Conservation (phyloP, 2,113 vertebrate genomes). For the Eulemur macaco region DNA sequence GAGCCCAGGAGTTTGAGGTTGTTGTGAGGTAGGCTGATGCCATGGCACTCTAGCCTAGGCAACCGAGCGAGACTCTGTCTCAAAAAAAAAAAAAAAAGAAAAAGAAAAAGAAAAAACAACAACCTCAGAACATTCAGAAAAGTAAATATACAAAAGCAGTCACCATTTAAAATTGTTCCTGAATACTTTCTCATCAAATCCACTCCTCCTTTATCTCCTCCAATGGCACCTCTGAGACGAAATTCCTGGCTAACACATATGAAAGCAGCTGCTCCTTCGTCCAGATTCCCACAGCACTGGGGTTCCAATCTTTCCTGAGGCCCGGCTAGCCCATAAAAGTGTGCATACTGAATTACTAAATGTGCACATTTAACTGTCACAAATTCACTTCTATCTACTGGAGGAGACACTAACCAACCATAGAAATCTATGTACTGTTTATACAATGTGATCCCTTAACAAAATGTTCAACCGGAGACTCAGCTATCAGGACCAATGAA, state of each 20-base stretch:
- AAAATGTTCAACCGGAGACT: not conserved
- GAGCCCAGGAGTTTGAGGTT: too few relatives aligned
- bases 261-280: not conserved
- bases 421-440: not conserved
- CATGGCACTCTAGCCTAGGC: too few relatives aligned
- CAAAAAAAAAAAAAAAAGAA: too few relatives aligned
- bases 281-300: not conserved
- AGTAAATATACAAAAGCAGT: not conserved
- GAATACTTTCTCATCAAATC: not conserved
- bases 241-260: not conserved
- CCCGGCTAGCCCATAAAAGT: not conserved
- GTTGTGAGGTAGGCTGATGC: too few relatives aligned
- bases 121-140: not conserved
- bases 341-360: not conserved
- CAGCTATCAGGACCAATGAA: not conserved
- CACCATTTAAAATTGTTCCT: not conserved
- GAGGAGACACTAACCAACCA: not conserved
- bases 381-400: not conserved
- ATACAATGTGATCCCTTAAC: not conserved
- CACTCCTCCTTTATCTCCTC: not conserved
- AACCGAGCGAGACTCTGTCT: too few relatives aligned
- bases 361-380: not conserved
- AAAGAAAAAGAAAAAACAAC: too few relatives aligned
- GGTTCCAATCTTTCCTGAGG: not conserved
- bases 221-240: not conserved